Conservation (phyloP, 2,888 invertebrate genomes). For the Conomelus anceps region DNA sequence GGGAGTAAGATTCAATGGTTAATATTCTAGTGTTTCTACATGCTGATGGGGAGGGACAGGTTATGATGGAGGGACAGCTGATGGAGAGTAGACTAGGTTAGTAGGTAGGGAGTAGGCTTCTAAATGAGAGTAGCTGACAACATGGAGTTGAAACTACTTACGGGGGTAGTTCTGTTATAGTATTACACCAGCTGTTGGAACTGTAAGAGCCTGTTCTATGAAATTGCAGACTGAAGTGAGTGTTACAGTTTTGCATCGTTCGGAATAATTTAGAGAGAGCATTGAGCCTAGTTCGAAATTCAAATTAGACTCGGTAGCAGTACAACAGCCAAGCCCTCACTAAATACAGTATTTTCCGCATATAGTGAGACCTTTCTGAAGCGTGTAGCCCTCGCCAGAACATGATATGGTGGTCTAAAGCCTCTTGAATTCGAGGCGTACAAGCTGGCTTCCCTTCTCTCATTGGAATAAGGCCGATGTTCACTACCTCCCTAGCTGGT, state of each 20-base stretch:
- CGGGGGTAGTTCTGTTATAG: background rate
- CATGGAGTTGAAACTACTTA: background rate
- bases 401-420: background rate
- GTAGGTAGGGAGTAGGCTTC: no score
- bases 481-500: background rate
- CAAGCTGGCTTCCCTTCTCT: background rate
- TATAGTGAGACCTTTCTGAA: no score
- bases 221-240: background rate
- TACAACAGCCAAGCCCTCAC: background rate
- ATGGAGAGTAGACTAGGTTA: no score
- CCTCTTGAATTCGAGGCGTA: background rate
- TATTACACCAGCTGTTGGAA: background rate
- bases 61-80: no score
- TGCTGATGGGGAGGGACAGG: no score
- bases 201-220: background rate
- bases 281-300: background rate
- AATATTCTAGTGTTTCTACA: no score
- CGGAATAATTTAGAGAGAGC: background rate
- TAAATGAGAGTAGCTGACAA: background rate
- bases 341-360: no score
- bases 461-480: background rate
- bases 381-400: background rate
- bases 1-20: no score
- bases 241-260: background rate
- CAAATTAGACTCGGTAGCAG: background rate